phyloP scores from a whole-genome alignment of 1,140 invertebrate species.

The Coboldia fuscipes region DNA sequence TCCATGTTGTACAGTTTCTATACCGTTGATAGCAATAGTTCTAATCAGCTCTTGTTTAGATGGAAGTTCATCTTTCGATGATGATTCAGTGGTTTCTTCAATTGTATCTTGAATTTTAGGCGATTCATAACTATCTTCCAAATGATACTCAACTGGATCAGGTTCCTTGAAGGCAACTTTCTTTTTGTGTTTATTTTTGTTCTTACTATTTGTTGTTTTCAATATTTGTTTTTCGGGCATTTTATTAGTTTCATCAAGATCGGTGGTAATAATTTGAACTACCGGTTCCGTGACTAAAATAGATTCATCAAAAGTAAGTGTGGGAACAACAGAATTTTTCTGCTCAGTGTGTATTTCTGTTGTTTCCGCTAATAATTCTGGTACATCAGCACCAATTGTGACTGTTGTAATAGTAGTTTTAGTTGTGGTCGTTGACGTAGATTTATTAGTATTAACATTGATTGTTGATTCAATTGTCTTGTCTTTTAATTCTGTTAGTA shows the following conservation, averaged over 20 bases:
- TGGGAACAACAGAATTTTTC: too few relatives aligned
- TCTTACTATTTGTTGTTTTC: neutral
- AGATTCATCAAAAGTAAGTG: too few relatives aligned
- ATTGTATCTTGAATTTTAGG: neutral
- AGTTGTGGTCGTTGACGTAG: too few relatives aligned
- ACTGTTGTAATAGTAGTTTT: too few relatives aligned
- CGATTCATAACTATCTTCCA: slow-evolving; percentile 1
- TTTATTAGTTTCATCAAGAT: neutral
- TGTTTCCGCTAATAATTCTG: too few relatives aligned
- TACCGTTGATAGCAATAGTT: neutral
- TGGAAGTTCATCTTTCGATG: neutral
- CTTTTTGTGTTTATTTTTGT: neutral
- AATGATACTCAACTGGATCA: neutral
- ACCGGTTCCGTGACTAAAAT: neutral
- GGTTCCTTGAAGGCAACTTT: neutral
- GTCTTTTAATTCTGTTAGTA: too few relatives aligned
- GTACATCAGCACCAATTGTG: too few relatives aligned
- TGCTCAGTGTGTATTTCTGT: too few relatives aligned
- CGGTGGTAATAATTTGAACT: neutral
- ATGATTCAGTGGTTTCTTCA: slow-evolving; percentile 1
- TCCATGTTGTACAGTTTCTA: neutral
- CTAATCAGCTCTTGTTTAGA: neutral
- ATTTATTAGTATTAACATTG: too few relatives aligned
- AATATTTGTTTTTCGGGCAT: neutral
- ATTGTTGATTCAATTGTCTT: too few relatives aligned